Conservation (phyloP, 2,888 invertebrate species). For the Parnassius glacialis region DNA sequence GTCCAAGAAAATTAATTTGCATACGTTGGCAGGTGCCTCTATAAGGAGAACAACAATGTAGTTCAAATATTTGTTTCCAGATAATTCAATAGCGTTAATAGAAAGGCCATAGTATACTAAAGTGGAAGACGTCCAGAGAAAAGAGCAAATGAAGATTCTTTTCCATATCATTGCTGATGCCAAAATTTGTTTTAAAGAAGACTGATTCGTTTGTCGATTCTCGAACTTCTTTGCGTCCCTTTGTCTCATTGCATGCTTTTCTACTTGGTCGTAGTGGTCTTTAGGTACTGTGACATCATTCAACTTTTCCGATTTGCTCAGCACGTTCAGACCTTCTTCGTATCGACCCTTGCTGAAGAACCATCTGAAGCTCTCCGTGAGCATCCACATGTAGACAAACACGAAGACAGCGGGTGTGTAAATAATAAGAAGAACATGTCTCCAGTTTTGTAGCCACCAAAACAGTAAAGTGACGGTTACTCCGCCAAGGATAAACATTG, state of each 20-base stretch:
- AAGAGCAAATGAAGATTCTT: conserved; percentile 84
- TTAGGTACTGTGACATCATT: conserved; percentile 79
- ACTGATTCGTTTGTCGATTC: conserved; percentile 55
- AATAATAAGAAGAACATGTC: conserved; percentile 68
- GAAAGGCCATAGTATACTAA: conserved; percentile 91
- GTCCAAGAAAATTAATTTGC: conserved; percentile 84
- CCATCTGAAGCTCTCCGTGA: conserved; percentile 73
- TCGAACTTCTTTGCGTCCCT: conserved; percentile 65
- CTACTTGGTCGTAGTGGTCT: conserved; percentile 69
- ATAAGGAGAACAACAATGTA: conserved; percentile 84
- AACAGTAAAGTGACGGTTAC: conserved; percentile 67
- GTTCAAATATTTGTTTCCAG: conserved; percentile 88
- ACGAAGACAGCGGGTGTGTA: conserved; percentile 67
- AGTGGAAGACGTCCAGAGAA: conserved; percentile 89
- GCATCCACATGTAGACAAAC: conserved; percentile 65
- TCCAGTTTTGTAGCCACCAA: conserved; percentile 73
- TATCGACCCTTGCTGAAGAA: conserved; percentile 83
- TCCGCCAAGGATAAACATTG: conserved; percentile 74
- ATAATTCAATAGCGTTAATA: conserved; percentile 87
- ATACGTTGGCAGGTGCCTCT: conserved; percentile 88
- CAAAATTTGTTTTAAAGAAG: conserved; percentile 62
- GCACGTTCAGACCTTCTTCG: conserved; percentile 83
- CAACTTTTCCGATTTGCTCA: conserved; percentile 80
- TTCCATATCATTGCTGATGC: conserved; percentile 79
- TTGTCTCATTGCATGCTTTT: conserved; percentile 66